These are phyloP conservation scores for Florisuga fusca DNA, from an alignment of 2,797 vertebrate genomes.

Conservation along the genomic window DNA sequence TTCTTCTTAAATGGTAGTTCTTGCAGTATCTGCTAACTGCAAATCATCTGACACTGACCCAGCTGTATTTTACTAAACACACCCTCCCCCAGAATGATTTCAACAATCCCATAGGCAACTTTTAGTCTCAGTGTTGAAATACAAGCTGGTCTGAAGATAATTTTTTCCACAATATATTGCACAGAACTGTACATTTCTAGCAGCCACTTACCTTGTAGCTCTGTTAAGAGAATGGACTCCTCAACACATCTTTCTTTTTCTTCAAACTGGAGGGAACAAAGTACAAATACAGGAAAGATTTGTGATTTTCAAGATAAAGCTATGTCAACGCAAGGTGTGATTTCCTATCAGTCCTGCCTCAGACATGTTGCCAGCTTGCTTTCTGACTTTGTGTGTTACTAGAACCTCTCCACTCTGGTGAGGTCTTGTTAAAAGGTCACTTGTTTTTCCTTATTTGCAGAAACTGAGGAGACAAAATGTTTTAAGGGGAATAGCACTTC, in stretches of 20 bases:
- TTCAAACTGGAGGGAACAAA: constrained; percentile 10
- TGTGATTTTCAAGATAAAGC: neutral
- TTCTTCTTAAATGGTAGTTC: neutral
- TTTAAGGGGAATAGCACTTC: neutral
- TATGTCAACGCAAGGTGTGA: neutral
- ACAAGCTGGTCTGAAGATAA: neutral
- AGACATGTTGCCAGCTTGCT: neutral
- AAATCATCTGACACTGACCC: constrained; percentile 33
- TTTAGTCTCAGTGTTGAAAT: neutral
- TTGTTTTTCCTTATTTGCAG: neutral
- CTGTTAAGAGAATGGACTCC: neutral
- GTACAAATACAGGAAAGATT: neutral
- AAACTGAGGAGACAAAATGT: neutral
- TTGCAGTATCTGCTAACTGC: neutral
- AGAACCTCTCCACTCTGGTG: neutral
- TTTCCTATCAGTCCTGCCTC: neutral
- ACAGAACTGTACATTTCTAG: neutral
- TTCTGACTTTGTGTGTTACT: neutral
- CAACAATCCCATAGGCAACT: neutral
- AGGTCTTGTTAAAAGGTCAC: neutral
- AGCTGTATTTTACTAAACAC: constrained; percentile 10
- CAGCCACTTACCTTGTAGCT: neutral
- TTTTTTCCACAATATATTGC: neutral
- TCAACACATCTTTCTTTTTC: constrained; percentile 10
- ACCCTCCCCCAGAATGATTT: constrained; percentile 4